Percentiles rank a stretch among this genome's conserved stretches.
These are phyloP conservation scores for Phylloscopus trochilus DNA, from an alignment of 2,113 vertebrate genomes.

Conservation along the genomic window DNA sequence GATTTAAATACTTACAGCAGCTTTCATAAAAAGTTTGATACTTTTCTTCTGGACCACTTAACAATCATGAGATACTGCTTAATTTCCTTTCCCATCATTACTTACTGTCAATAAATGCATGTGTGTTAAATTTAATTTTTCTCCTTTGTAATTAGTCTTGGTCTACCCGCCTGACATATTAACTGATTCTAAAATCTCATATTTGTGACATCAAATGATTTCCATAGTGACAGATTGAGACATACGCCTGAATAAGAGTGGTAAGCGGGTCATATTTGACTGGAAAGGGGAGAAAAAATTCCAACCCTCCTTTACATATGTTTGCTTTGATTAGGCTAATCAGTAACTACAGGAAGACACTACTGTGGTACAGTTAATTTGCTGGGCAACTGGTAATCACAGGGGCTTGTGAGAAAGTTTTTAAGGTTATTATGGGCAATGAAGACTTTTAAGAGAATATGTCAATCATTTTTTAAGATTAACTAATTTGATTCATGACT, in stretches of 20 bases:
- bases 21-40: not conserved
- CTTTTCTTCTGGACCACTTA: slow-evolving; percentile 23
- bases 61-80: not conserved
- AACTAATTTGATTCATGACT: not conserved
- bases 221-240: slow-evolving; percentile 21
- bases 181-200: not conserved
- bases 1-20: not conserved
- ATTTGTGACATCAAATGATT: slow-evolving; percentile 20
- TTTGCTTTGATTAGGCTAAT: not conserved
- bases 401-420: not conserved
- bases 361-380: not conserved
- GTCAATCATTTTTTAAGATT: not conserved
- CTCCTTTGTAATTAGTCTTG: slow-evolving; percentile 24
- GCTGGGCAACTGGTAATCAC: not conserved
- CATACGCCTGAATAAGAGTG: not conserved
- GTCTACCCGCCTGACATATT: slow-evolving; percentile 20
- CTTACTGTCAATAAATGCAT: not conserved
- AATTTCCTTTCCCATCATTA: not conserved
- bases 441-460: not conserved
- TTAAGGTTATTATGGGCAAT: not conserved
- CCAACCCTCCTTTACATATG: not conserved
- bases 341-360: not conserved
- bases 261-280: not conserved
- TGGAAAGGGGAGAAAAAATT: not conserved
- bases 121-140: not conserved